A percentile compares a stretch with the other conserved stretches of the same genome.
phyloP scores from a whole-genome alignment of 2,113 vertebrate genomes.

The Pleuronectes platessa region DNA sequence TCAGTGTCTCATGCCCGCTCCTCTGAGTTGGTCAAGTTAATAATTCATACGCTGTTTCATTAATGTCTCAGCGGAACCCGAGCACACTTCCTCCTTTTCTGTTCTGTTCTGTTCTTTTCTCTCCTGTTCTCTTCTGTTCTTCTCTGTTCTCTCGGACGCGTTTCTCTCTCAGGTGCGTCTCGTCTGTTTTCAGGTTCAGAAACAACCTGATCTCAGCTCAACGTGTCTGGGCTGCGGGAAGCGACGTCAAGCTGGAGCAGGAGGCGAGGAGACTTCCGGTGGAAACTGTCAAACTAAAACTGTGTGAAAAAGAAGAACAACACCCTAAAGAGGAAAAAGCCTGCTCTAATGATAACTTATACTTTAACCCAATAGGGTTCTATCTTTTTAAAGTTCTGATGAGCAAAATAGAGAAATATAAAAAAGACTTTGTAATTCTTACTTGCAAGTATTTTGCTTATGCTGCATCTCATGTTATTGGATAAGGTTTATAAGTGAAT shows the following conservation, averaged over 20 bases:
- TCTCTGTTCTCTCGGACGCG: not conserved
- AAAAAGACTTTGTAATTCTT: no score
- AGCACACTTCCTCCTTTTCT: not conserved
- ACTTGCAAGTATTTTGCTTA: no score
- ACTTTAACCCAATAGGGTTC: no score
- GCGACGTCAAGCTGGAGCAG: not conserved
- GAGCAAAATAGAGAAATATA: no score
- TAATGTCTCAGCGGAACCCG: not conserved
- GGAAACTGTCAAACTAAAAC: not conserved
- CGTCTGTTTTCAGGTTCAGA: slow-evolving; percentile 41
- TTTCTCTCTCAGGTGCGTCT: slow-evolving; percentile 36
- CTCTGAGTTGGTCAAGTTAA: slow-evolving; percentile 52
- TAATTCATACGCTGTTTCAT: slow-evolving; percentile 35
- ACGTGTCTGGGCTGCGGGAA: slow-evolving; percentile 34
- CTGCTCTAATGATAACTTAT: no score
- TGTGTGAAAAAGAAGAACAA: not conserved
- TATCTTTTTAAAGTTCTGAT: no score
- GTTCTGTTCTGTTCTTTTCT: not conserved
- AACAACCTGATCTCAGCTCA: slow-evolving; percentile 38
- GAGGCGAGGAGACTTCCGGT: slow-evolving; percentile 16
- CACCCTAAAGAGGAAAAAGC: not conserved
- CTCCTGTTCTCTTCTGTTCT: not conserved
- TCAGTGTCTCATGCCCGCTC: slow-evolving; percentile 18
- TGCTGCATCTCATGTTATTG: no score
- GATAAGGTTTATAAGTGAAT: no score